Base-by-base conservation (phyloP, 2,797 vertebrate genomes). In the Scleropages formosus region DNA sequence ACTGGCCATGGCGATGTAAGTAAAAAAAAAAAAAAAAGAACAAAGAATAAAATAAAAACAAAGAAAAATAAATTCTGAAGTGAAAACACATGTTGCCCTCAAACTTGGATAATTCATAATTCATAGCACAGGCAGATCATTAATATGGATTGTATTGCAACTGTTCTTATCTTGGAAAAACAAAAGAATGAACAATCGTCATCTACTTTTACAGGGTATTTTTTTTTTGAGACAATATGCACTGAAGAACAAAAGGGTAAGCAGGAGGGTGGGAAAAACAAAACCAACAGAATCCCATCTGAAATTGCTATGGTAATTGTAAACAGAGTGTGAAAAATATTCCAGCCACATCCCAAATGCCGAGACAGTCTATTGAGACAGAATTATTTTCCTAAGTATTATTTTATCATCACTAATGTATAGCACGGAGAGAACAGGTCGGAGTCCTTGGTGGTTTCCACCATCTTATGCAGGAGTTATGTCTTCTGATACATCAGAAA, bases 331-430 rank as follows among this genome's bases (percentile, higher is more conserved):
- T 26, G 66, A 69, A 49, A 69, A 26, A 22, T 26, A 15, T 70
- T 56, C 47, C 20, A 56, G 12, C n/a, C 47, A 68, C 46, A 12
- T 13, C 11, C 15, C 10, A 15, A 26, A n/a, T 15, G 70, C 53
- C 47, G 27, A 16, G 47, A 67, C 4, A 26, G 20, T 51, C 12
- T 70, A 24, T 13, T 12, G 65, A 67, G 65, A 47, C 31, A 67
- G 49, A 53, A 56, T 70, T 53, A 70, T 70, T 70, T 70, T 27
- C 47, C 47, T 56, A 12, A 71, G 68, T 53, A 70, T 13, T 69
- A 66, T 66, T 66, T 27, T 44, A 69, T 56, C 2, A 39, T 39
- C 2, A 39, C 31, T 39, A 39, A 39, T 70, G 44, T 27, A 70
- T 22, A 51, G 67, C 47, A 15, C 59, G 59, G 24, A 27, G 67